These are phyloP conservation scores for Antechinus flavipes DNA, from an alignment of 2,113 vertebrate species.

Conservation along the genomic window DNA sequence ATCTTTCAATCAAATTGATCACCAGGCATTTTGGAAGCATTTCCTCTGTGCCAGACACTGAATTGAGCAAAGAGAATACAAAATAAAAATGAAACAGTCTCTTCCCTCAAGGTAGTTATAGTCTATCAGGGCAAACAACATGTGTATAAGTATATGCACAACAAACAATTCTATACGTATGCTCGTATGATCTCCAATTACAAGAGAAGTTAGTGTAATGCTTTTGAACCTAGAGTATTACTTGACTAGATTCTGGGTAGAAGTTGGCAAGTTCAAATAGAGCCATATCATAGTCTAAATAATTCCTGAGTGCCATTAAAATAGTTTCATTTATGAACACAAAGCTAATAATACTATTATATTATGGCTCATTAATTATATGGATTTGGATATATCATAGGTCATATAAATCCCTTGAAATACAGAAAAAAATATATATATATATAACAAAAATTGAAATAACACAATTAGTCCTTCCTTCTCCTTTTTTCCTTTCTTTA, in stretches of 20 bases:
- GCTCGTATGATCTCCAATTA: background rate
- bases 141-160: background rate
- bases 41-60: background rate
- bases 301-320: conserved; percentile 37
- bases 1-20: conserved; percentile 3
- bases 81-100: background rate
- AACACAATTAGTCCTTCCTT: background rate
- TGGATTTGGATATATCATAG: conserved; percentile 30
- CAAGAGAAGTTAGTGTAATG: background rate
- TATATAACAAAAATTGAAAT: conserved; percentile 24
- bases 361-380: conserved; percentile 68
- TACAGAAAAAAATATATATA: conserved; percentile 21
- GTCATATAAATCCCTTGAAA: conserved; percentile 51
- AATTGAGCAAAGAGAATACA: background rate
- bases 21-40: background rate
- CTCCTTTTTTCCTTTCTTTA: background rate
- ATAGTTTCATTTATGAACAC: conserved; percentile 42
- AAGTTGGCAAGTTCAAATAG: conserved; percentile 1
- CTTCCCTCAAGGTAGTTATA: background rate
- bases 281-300: conserved; percentile 16
- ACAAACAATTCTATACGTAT: background rate
- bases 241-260: background rate
- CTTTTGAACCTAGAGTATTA: conserved; percentile 8
- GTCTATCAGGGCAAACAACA: background rate
- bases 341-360: conserved; percentile 14